phyloP scores from a whole-genome alignment of 2,113 vertebrate species.

The Drymodes brunneopygia region DNA sequence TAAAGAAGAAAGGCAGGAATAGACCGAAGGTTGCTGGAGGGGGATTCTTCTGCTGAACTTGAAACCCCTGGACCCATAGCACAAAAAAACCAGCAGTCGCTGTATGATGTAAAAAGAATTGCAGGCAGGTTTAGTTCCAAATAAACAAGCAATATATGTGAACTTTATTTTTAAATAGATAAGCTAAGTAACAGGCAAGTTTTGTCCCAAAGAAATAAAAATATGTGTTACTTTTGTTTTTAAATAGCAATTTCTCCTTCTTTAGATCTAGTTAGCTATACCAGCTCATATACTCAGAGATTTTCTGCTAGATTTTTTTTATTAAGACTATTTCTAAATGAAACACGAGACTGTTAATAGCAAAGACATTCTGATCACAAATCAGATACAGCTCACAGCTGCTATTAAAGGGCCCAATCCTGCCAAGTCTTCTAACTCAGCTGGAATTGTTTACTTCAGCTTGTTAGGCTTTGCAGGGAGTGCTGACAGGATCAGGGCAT shows the following conservation, averaged over 20 bases:
- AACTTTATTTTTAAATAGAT: background rate
- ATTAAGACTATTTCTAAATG: background rate
- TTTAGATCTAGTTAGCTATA: background rate
- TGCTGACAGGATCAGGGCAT: background rate
- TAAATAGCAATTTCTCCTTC: background rate
- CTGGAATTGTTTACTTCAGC: background rate
- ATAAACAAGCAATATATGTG: background rate
- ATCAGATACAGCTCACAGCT: background rate
- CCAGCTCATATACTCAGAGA: background rate
- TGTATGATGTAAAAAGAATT: background rate
- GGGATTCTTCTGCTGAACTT: background rate
- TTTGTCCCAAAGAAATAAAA: background rate
- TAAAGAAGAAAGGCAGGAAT: slow-evolving; percentile 5
- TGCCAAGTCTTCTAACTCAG: background rate
- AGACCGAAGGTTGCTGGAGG: background rate
- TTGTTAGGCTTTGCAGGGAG: background rate
- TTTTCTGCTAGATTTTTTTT: background rate
- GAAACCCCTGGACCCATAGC: background rate
- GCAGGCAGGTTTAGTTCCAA: background rate
- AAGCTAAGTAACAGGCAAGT: background rate
- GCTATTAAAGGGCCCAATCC: background rate
- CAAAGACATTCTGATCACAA: background rate
- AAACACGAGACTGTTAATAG: background rate
- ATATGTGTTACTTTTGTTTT: background rate
- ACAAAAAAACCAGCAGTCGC: rapidly evolving